Percentiles rank a stretch among this genome's conserved stretches.
phyloP scores from a whole-genome alignment of 2,888 invertebrate species.

The Phortica okadai region DNA sequence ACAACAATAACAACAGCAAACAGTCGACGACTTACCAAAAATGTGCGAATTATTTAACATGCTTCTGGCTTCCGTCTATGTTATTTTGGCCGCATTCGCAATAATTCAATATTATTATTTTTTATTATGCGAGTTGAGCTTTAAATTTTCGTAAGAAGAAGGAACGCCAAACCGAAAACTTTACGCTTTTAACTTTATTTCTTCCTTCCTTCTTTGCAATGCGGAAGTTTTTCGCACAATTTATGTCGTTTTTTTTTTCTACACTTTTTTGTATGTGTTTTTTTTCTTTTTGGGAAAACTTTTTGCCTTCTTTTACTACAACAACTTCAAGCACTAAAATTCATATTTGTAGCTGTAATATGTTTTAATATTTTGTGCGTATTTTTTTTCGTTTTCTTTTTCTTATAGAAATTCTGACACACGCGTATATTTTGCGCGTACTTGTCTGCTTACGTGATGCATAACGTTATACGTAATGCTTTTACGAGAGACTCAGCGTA shows the following conservation, averaged over 20 bases:
- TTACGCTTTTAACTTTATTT: background rate
- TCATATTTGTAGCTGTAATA: background rate
- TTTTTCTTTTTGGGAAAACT: background rate
- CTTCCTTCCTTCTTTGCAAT: background rate
- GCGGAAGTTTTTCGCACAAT: background rate
- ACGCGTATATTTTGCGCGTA: background rate
- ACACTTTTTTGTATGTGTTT: background rate
- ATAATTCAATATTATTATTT: slow-evolving; percentile 30
- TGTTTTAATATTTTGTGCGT: background rate
- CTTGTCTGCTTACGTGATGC: background rate
- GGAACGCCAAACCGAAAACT: background rate
- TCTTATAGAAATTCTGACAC: background rate
- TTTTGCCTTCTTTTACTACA: background rate
- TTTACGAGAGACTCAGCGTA: slow-evolving; percentile 12
- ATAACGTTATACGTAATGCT: slow-evolving; percentile 18
- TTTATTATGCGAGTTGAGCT: background rate
- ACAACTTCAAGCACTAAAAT: background rate
- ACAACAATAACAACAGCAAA: background rate
- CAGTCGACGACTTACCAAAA: slow-evolving; percentile 55
- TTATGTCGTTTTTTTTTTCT: background rate
- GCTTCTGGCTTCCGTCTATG: slow-evolving; percentile 41
- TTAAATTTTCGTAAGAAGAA: background rate
- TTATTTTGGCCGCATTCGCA: slow-evolving; percentile 20
- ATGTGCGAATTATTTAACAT: slow-evolving; percentile 56
- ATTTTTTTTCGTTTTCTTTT: slow-evolving; percentile 4